Base-by-base conservation (phyloP, 2,888 invertebrate genomes). In the Zygogramma bicolorata region DNA sequence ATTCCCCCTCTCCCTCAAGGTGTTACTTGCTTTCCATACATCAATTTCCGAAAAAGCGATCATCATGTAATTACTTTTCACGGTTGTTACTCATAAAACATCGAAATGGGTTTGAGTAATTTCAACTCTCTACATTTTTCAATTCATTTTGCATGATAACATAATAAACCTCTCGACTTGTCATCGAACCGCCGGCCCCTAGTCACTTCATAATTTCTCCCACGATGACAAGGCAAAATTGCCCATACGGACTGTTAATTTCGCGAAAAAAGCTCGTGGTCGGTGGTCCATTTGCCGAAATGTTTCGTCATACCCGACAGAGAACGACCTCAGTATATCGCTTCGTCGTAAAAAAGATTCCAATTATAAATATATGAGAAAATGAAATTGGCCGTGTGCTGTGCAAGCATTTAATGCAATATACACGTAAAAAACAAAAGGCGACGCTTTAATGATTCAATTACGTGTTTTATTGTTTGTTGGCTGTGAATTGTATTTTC, bases 221-320 rank as follows among this genome's bases (percentile, higher is more conserved):
- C 40, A n/a, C 42, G 42, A 42, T 62, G 61, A 62, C 61, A 59
- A 29, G 20, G 59, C 59, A 20, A 10, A 31, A 31, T 34, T 10
- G 59, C 7, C 18, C 59, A 20, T n/a, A 34, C 20, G 18, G 10
- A 27, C 22, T 42, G 40, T 61, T 42, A 25, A 61, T 61, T 38
- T 25, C n/a, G 40, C 13, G 18, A 29, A 34, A 31, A 31, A 15
- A 29, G 31, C 18, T 20, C 38, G 38, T 8, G 59, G 59, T 62
- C 42, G 62, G 42, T 42, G 62, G 62, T 62, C 62, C 62, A 25
- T 42, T 62, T 42, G 42, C 25, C 40, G 6, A 42, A 42, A 62
- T n/a, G n/a, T 22, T 22, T 40, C 40, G 22, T 61, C 40, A 40
- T 42, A n/a, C 42, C 18, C 4, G 31, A 13, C 22, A 20, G 8